Evolutionary conservation across 2,113 vertebrate species (phyloP).

Genomic region (Mirounga angustirostris): DNA sequence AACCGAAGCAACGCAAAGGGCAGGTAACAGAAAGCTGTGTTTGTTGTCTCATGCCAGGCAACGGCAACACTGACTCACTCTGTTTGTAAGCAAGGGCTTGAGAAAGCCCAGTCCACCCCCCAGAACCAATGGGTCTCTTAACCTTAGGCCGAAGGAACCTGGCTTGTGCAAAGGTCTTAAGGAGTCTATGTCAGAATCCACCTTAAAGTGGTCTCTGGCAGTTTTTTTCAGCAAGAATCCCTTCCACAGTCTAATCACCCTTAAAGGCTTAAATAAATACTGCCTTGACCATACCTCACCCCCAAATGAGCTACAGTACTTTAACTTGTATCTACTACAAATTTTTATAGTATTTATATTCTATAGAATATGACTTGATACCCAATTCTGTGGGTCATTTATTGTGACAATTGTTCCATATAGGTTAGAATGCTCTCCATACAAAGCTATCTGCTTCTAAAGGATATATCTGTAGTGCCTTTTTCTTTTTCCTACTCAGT

Average conservation of each 20-base stretch:
- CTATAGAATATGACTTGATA: not conserved
- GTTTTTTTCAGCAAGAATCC: not conserved
- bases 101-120: not conserved
- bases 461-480: not conserved
- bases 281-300: not conserved
- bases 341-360: not conserved
- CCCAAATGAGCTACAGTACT: not conserved
- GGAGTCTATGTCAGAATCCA: not conserved
- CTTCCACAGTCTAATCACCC: not conserved
- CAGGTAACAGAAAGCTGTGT: not conserved
- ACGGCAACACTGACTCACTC: not conserved
- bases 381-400: not conserved
- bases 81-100: not conserved
- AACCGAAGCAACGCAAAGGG: not conserved
- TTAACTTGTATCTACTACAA: not conserved
- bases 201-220: not conserved
- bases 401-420: not conserved
- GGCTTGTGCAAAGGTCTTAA: not conserved
- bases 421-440: not conserved
- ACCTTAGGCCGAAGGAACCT: not conserved
- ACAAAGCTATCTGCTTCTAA: not conserved
- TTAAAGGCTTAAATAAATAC: not conserved
- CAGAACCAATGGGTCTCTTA: not conserved
- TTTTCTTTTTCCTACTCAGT: not conserved
- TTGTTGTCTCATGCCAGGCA: not conserved